A percentile compares a stretch with the other conserved stretches of the same genome.
Conservation (phyloP, 2,888 invertebrate genomes). For the Augochlorella aurata region DNA sequence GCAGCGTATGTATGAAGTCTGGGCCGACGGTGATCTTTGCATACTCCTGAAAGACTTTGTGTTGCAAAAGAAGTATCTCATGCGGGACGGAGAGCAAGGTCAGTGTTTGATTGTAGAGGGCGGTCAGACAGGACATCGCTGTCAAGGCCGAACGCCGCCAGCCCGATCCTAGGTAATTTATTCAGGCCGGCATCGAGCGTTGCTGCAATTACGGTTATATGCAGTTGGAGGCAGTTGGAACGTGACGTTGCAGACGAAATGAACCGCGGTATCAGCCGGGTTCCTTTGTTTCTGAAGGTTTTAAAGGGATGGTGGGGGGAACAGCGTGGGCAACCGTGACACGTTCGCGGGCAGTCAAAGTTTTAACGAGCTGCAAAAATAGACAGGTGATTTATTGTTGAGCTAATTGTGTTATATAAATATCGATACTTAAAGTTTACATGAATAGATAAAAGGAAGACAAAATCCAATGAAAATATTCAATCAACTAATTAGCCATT, state of each 20-base stretch:
- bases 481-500: too few relatives aligned
- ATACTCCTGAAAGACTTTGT: conserved; percentile 76
- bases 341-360: not conserved
- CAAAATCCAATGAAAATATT: too few relatives aligned
- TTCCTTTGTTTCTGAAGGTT: conserved; percentile 26
- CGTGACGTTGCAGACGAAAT: conserved; percentile 57
- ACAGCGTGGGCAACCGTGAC: not conserved
- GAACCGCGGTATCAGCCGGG: conserved; percentile 33
- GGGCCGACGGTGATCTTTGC: conserved; percentile 76
- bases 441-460: too few relatives aligned
- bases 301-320: not conserved
- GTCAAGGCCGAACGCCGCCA: conserved; percentile 28
- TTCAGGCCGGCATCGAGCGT: conserved; percentile 32
- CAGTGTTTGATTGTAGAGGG: conserved; percentile 70
- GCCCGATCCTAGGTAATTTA: conserved; percentile 36
- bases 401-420: too few relatives aligned
- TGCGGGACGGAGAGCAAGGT: conserved; percentile 73
- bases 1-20: conserved; percentile 77
- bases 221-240: not conserved
- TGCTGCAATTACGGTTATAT: conserved; percentile 31
- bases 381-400: too few relatives aligned
- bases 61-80: conserved; percentile 72
- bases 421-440: too few relatives aligned
- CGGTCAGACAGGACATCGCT: conserved; percentile 75
- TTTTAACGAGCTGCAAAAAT: too few relatives aligned